These are phyloP conservation scores for Diabrotica virgifera DNA, from an alignment of 1,140 invertebrate species.

Conservation along the genomic window DNA sequence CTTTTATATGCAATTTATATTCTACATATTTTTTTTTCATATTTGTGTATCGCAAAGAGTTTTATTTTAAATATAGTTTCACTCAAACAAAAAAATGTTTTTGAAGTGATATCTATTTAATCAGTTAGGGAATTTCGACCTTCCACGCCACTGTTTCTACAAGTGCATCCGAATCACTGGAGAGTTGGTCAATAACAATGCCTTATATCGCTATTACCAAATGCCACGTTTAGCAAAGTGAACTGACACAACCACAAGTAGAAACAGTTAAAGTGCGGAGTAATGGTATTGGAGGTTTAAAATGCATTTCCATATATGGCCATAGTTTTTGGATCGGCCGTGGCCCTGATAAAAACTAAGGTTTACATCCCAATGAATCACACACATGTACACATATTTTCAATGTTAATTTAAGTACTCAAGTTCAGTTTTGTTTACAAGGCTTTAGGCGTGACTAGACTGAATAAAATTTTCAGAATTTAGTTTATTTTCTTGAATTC, in stretches of 20 bases:
- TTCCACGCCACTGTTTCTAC: neutral
- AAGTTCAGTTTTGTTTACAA: too few species aligned
- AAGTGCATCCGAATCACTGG: neutral
- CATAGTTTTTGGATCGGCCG: neutral
- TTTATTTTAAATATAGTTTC: too few species aligned
- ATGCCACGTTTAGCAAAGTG: neutral
- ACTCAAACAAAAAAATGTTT: too few species aligned
- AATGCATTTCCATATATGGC: neutral
- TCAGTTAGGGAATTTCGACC: too few species aligned
- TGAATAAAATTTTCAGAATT: too few species aligned
- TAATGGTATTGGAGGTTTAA: neutral
- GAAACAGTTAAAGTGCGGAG: neutral
- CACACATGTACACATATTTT: neutral
- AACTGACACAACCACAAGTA: too few species aligned
- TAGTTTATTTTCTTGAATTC: too few species aligned
- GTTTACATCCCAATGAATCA: neutral
- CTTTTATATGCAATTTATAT: too few species aligned
- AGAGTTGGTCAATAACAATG: neutral
- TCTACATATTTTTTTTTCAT: too few species aligned
- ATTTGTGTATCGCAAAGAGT: too few species aligned
- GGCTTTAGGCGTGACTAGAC: too few species aligned
- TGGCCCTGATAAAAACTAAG: neutral
- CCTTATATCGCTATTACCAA: slow-evolving; percentile 3
- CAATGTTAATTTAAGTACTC: neutral
- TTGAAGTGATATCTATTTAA: too few species aligned